Evolutionary conservation across 2,888 invertebrate species (phyloP).

Genomic region (Tachystola acroxantha): DNA sequence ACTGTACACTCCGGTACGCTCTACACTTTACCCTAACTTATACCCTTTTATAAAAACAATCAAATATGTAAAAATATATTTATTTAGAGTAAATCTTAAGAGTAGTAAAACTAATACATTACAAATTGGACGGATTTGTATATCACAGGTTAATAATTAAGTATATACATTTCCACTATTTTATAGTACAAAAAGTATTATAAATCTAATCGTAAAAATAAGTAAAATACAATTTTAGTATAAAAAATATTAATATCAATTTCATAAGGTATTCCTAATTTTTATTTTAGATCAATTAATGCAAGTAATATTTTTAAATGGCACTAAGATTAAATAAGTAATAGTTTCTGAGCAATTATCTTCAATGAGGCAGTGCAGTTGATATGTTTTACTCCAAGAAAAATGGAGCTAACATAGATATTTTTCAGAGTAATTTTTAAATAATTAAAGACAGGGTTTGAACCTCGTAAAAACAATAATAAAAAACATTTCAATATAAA

Average conservation of each 20-base stretch:
- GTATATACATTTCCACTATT: constrained; percentile 44
- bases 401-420: too few relatives aligned
- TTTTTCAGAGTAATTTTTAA: too few relatives aligned
- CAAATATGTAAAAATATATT: too few relatives aligned
- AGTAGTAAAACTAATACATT: constrained; percentile 6
- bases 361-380: background rate
- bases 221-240: background rate
- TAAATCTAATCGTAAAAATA: background rate
- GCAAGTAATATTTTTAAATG: constrained; percentile 18
- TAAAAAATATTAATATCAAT: too few relatives aligned
- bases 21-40: too few relatives aligned
- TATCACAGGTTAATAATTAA: constrained; percentile 69
- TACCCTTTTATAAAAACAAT: too few relatives aligned
- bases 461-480: too few relatives aligned
- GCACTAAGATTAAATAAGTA: constrained; percentile 24
- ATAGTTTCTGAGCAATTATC: background rate
- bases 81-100: constrained; percentile 10
- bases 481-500: too few relatives aligned
- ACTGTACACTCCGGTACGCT: too few relatives aligned
- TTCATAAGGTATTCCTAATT: too few relatives aligned
- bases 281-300: background rate
- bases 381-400: too few relatives aligned
- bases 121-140: constrained; percentile 61
- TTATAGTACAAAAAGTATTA: background rate
- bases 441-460: too few relatives aligned